Base-by-base conservation (phyloP, 2,797 vertebrate genomes). In the Tamandua tetradactyla region DNA sequence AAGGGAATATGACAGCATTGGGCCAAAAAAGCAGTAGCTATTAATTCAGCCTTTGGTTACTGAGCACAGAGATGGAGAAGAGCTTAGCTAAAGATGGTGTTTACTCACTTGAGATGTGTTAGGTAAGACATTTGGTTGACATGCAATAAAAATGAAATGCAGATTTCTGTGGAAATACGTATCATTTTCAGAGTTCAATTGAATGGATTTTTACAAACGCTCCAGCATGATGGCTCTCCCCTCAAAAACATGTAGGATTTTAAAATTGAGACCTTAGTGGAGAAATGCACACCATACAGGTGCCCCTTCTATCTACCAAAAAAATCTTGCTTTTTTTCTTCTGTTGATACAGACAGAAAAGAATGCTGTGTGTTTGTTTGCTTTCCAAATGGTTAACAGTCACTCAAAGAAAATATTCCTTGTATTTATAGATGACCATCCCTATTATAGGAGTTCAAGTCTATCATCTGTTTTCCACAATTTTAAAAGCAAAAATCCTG, bases 91-190 rank as follows among this genome's bases (percentile, higher is more conserved):
- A 91, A 64, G 78, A 85, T 82, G 40, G 9, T 66, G 11, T 83
- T 86, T 69, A n/a, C 47, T 75, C 11, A 75, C 1, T 75, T 72
- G 49, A 64, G 42, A 71, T 11, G 0, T 76, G 15, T 84, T 64
- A 82, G 32, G 14, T 91, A 52, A 96, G 57, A 62, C 23, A 37
- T 61, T 85, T 47, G 62, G 12, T 76, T 76, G 72, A 66, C 15
- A 22, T 40, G 22, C 27, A 93, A 81, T 85, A 62, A 93, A 89
- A 94, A 89, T 62, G 78, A 95, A 76, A 78, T 59, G 42, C 66
- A 80, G 8, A 93, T 74, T 85, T 87, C 32, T 90, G 64, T 83
- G 66, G 42, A 93, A 95, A 84, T n/a, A 37, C 6, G 35, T 87
- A 37, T 55, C 68, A 74, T 14, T 72, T 75, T 71, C 4, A 85